Base-by-base conservation (phyloP, 23 tunicate species). In the Trididemnum clinides region DNA sequence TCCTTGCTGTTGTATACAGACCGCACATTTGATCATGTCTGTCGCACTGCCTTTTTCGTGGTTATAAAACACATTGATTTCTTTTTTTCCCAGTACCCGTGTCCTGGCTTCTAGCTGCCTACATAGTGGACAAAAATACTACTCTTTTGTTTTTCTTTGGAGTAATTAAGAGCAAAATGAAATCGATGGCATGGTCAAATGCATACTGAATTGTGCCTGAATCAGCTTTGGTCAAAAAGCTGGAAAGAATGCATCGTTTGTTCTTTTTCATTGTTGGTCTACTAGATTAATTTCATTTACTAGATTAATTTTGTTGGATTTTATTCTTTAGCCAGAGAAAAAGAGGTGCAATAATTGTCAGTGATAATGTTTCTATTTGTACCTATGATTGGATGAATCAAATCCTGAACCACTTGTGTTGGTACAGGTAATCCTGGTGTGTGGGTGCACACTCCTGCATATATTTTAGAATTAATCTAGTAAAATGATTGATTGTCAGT, bases 351-450 rank as follows among this genome's bases (percentile, higher is more conserved):
- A n/a, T n/a, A n/a, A 62, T 62, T 62, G 4, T 62, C 69, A 12
- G 69, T 62, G 27, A 26, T 21, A 66, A 66, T 66, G 37, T 66
- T 66, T 66, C 75, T 66, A 37, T 66, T 66, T 66, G 75, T 66
- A 29, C 75, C 75, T 66, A 37, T 29, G 75, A 66, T 66, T 28
- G 22, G 36, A 29, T 29, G 10, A 29, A 66, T 66, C 75, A 66
- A 29, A 31, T 66, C 75, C 75, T 29, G 36, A 6, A 66, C 75
- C 10, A 37, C 75, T 28, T 66, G 75, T 10, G 37, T 66, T 5
- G 75, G 37, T 66, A 66, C 75, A 29, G 75, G 75, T 66, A 66
- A 66, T n/a, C n/a, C n/a, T 5, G 75, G 75, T 66, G 37, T 28
- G 31, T 66, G 75, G n/a, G 75, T 66, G 75, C 75, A 15, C 6